Base-by-base conservation (phyloP, 2,888 invertebrate species). In the Pseudeuparius sepicola region DNA sequence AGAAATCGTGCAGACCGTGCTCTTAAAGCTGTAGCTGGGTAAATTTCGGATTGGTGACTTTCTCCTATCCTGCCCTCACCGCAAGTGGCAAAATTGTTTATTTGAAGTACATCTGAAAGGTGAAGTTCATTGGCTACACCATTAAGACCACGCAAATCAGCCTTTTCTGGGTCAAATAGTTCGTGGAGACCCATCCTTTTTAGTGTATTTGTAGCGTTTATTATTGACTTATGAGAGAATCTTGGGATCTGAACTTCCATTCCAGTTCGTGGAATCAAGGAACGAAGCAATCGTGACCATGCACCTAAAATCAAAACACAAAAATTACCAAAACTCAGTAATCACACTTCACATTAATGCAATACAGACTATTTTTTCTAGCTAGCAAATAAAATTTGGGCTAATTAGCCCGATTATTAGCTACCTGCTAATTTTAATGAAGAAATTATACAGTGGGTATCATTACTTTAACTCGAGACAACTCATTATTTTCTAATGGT, bases 231-330 rank as follows among this genome's bases (percentile, higher is more conserved):
- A 50, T 87, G 87, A 7, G 81, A 77, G 57, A 87, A 87, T 46
- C 86, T 71, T 0, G 89, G 89, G 28, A 89, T 71, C 59, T 88
- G 87, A 2, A 87, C 69, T 60, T 88, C 87, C 32, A 88, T 61
- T 1, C 82, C 83, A 0, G 77, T 73, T 2, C 87, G 68, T 12
- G 84, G 82, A 43, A 84, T 71, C 2, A 88, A 61, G 1, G 81
- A 75, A 12, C 80, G 73, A 4, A 88, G 64, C 5, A 87, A 57
- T 31, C 79, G 73, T 32, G 77, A 74, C 85, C 86, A 86, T 2
- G 75, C 68, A 3, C 75, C 51, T 51, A 24, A 11, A 44, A 42
- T 20, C 6, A 20, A 20, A n/a, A 20, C 20, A 20, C 6, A 7
- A 20, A 20, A 7, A n/a, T 20, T 20, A 20, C 6, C 20, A 20